Base-by-base conservation (phyloP, 2,113 vertebrate species). In the Colaptes auratus region DNA sequence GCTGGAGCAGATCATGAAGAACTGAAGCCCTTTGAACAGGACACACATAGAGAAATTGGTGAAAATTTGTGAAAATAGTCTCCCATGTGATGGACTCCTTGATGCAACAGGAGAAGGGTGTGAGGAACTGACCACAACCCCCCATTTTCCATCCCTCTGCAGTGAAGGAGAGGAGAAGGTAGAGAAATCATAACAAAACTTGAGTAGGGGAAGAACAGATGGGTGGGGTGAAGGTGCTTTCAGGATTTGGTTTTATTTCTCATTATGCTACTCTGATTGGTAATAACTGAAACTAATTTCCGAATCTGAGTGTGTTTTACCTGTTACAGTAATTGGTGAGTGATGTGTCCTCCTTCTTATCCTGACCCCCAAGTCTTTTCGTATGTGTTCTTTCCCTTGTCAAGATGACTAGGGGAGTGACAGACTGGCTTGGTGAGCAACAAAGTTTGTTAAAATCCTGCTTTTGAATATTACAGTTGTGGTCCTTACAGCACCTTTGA, bases 251-350 rank as follows among this genome's bases (percentile, higher is more conserved):
- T 19, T 27, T 67, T 56, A 44, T 66, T 77, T 61, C 5, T 73
- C 31, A 30, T 52, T 63, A 12, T 2, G 7, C 12, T 44, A 28
- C 19, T 67, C 46, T 67, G 33, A 56, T 66, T 67, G 6, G 30
- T 6, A 50, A 56, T 36, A 56, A 55, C 21, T 44, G 23, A 30
- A 56, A 55, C 12, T 56, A 56, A 50, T 28, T 86, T 72, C 46
- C 15, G 7, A 77, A 55, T 24, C 15, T 15, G 25, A 21, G 15
- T 25, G 33, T 66, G 21, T 56, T 77, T 82, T n/a, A 2, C 7
- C 16, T 0, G 0, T 61, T n/a, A 25, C 3, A 5, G 7, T n/a
- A 61, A 55, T 23, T 35, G 15, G 5, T 42, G 17, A 71, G 30
- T 60, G 25, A 71, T 48, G 8, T 46, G 42, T 53, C 30, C 15